phyloP scores from a whole-genome alignment of 1,140 invertebrate species.

The Babylonia areolata region DNA sequence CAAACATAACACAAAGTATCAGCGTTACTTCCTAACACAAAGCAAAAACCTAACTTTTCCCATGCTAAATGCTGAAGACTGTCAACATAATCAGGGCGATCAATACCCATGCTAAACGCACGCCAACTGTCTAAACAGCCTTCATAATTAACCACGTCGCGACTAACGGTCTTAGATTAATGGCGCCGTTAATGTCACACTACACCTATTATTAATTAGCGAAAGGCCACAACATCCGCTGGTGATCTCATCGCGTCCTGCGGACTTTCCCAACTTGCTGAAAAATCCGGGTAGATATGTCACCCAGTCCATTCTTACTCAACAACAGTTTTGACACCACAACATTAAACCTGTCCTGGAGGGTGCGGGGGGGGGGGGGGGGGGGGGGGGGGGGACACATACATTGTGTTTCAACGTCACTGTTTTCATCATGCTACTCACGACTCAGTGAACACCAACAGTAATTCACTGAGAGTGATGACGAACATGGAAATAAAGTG shows the following conservation, averaged over 20 bases:
- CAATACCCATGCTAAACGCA: neutral
- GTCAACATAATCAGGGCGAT: neutral
- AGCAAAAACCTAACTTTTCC: too few relatives aligned
- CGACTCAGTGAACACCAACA: too few relatives aligned
- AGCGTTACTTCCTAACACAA: too few relatives aligned
- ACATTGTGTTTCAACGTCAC: too few relatives aligned
- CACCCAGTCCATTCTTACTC: too few relatives aligned
- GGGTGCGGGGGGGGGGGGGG: neutral
- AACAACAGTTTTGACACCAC: neutral
- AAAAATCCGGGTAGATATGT: neutral
- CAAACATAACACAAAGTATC: too few relatives aligned
- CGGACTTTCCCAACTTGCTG: neutral
- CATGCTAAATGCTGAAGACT: neutral
- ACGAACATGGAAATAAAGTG: too few relatives aligned
- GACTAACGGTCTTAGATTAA: neutral
- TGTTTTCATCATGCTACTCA: too few relatives aligned
- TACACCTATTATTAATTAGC: neutral
- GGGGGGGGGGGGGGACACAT: neutral
- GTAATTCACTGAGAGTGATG: too few relatives aligned
- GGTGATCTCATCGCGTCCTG: neutral
- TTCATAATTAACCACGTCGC: neutral
- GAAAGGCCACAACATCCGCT: neutral
- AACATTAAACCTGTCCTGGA: neutral
- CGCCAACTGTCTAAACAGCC: neutral
- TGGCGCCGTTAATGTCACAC: neutral